Base-by-base conservation (phyloP, 1,140 invertebrate species). In the Brachionus angularis region DNA sequence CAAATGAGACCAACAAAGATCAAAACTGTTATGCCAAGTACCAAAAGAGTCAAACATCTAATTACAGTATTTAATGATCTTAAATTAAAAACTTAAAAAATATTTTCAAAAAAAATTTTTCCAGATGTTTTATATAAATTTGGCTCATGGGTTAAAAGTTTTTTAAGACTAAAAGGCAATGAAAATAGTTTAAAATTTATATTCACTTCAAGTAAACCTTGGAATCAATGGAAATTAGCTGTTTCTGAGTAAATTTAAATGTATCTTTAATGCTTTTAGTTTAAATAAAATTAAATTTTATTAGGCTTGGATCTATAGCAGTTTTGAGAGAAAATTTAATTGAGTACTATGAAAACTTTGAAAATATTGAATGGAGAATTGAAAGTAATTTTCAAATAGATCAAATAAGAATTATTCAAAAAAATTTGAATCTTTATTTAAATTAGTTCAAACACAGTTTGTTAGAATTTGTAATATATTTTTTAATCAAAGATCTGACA, bases 141-240 rank as follows among this genome's bases (percentile, higher is more conserved):
- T n/a, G 42, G 42, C 4, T 31, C 62, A 47, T 67, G 62, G 62
- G 47, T 67, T 27, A 67, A 67, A 49, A 42, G 62, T 21, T 34
- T 31, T 34, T 50, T 67, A 10, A 23, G 44, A 34, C 12, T 50
- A 1, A 33, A 33, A 21, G 47, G 42, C 21, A 33, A 67, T 14
- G 62, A 67, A 47, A 67, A 50, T 33, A 34, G 39, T 16, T 47
- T 67, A 8, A 67, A 47, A 36, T 67, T 67, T 36, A 67, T 67
- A 5, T 67, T 67, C 23, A 50, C 27, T 5, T 67, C 62, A 12
- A 67, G 62, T 36, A 67, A 50, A 23, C 62, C 62, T 2, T 67
- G 62, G 62, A 67, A 67, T 47, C 1, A 16, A 34, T 67, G 62
- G 62, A 67, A 67, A 67, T 12, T 67, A n/a, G 39, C 16, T 50